These are phyloP conservation scores for Sphaeramia orbicularis DNA, from an alignment of 2,797 vertebrate species.

Conservation along the genomic window DNA sequence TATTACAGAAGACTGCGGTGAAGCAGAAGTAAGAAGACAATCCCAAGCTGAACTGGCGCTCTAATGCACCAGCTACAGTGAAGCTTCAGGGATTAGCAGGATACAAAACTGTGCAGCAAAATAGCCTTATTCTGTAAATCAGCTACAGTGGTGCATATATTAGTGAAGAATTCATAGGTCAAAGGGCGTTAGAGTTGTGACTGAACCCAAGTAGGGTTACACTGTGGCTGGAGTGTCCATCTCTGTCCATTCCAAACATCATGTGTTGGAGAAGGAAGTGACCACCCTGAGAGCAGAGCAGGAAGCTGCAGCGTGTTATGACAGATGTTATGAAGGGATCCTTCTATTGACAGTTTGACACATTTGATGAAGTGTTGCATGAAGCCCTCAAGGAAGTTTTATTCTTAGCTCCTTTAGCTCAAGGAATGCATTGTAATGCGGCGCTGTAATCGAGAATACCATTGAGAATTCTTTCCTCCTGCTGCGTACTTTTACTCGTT, in stretches of 20 bases:
- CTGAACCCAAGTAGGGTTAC: background rate
- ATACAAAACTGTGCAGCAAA: background rate
- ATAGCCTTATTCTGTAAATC: conserved; percentile 2
- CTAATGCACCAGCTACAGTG: background rate
- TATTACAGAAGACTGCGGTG: too few relatives aligned
- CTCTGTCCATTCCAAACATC: conserved; percentile 11
- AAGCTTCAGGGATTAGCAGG: background rate
- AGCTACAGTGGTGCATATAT: background rate
- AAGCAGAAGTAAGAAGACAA: background rate
- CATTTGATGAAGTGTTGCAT: conserved; percentile 45
- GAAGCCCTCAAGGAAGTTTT: conserved; percentile 36
- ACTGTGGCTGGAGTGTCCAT: background rate
- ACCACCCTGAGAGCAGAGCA: conserved; percentile 47
- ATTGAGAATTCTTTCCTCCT: background rate
- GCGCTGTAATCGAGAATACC: background rate
- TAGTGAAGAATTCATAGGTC: conserved; percentile 8
- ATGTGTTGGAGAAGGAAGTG: conserved; percentile 9
- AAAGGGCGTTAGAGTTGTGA: background rate
- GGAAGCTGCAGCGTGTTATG: conserved; percentile 41
- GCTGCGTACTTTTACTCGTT: too few relatives aligned
- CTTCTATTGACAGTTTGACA: conserved; percentile 33
- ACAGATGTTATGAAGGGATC: conserved; percentile 28
- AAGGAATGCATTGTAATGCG: conserved; percentile 38
- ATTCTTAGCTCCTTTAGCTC: conserved; percentile 39
- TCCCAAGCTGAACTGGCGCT: background rate